Percentiles rank a stretch among this genome's conserved stretches.
Evolutionary conservation across 1,140 invertebrate genomes (phyloP).

Genomic region (Papilio machaon): DNA sequence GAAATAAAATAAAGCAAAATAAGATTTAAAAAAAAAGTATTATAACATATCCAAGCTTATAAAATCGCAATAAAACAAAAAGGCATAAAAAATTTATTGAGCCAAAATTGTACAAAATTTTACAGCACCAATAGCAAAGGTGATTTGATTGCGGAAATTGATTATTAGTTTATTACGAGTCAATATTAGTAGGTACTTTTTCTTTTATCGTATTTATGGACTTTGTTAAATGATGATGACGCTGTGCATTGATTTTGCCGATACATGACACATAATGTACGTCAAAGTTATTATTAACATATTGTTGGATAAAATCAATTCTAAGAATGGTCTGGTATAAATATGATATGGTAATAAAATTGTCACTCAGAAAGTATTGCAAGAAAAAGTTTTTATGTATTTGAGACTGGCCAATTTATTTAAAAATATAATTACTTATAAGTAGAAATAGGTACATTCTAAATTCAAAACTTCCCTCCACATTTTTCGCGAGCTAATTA

Average conservation of each 20-base stretch:
- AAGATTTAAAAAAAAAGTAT: neutral
- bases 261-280: neutral
- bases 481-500: too few relatives aligned
- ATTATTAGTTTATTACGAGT: neutral
- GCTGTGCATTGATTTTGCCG: slow-evolving; percentile 12
- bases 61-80: neutral
- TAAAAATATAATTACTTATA: too few relatives aligned
- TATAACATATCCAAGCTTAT: neutral
- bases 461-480: too few relatives aligned
- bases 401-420: too few relatives aligned
- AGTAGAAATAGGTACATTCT: too few relatives aligned
- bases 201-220: neutral
- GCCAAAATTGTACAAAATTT: neutral
- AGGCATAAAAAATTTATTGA: neutral
- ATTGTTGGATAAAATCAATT: neutral
- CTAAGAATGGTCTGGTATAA: too few relatives aligned
- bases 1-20: neutral
- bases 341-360: too few relatives aligned
- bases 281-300: neutral
- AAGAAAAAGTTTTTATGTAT: too few relatives aligned
- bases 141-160: slow-evolving; percentile 8
- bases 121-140: neutral
- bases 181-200: neutral
- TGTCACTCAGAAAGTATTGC: too few relatives aligned
- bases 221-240: neutral